phyloP scores from a whole-genome alignment of 2,113 vertebrate genomes.

The Falco punctatus region DNA sequence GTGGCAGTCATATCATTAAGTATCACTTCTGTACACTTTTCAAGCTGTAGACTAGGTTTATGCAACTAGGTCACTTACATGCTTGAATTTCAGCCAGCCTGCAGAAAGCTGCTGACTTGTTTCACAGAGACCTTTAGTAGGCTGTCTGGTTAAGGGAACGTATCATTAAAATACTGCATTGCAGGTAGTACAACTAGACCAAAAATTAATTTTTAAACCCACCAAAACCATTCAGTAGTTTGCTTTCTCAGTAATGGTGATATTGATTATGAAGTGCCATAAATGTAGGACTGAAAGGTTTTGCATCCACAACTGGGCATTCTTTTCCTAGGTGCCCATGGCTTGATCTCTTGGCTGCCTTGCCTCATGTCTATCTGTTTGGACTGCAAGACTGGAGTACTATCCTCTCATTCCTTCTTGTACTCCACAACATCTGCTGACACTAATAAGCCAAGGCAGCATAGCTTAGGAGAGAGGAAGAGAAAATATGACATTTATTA shows the following conservation, averaged over 20 bases:
- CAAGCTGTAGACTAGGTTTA: neutral
- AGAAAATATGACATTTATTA: neutral
- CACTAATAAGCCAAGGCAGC: neutral
- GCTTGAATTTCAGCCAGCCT: neutral
- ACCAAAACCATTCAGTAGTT: neutral
- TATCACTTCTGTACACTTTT: neutral
- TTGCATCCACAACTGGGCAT: neutral
- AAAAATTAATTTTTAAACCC: neutral
- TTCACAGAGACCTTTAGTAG: neutral
- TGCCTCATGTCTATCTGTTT: neutral
- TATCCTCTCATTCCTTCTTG: neutral
- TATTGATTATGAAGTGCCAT: neutral
- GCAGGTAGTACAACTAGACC: neutral
- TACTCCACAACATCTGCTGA: neutral
- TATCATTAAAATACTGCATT: neutral
- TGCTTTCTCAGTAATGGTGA: neutral
- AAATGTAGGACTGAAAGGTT: neutral
- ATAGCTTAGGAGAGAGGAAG: neutral
- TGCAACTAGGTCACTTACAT: neutral
- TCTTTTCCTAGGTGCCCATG: neutral
- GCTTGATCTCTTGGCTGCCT: neutral
- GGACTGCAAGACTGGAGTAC: neutral
- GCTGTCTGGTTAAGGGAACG: neutral
- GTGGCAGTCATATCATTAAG: neutral
- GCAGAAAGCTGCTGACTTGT: neutral